Percentiles rank a stretch among this genome's conserved stretches.
Conservation (phyloP, 2,113 vertebrate genomes). For the Lycaon pictus region DNA sequence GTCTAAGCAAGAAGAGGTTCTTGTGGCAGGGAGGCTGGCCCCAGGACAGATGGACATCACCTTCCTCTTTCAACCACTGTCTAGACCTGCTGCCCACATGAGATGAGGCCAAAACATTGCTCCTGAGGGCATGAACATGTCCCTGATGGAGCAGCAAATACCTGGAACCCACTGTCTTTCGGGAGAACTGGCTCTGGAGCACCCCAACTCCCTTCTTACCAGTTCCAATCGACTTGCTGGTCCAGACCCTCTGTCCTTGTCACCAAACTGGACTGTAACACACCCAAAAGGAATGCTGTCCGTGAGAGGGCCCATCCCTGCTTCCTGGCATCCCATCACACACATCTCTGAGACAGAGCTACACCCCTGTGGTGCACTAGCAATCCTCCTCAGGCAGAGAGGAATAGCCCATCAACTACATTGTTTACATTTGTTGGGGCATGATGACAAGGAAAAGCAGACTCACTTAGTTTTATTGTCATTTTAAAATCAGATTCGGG, state of each 20-base stretch:
- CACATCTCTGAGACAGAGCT: background rate
- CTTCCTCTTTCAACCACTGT: background rate
- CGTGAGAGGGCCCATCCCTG: background rate
- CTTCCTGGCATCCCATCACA: background rate
- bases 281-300: background rate
- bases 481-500: background rate
- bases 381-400: background rate
- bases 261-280: slow-evolving; percentile 91
- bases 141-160: background rate
- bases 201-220: slow-evolving; percentile 87
- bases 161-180: background rate
- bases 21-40: background rate
- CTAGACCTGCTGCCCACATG: background rate
- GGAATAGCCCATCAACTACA: background rate
- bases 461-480: background rate
- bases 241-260: slow-evolving; percentile 94
- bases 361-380: rapidly evolving
- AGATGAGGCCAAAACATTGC: background rate
- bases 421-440: background rate
- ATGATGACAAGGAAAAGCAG: background rate
- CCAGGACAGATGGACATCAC: background rate
- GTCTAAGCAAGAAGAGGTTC: background rate
- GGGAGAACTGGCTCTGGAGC: background rate
- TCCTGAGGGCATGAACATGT: background rate
- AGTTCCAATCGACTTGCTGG: slow-evolving; percentile 96